Evolutionary conservation across 1,140 invertebrate genomes (phyloP), one percentile per base, ranked within the genome.

Genomic region (Sarcophaga bullata): DNA sequence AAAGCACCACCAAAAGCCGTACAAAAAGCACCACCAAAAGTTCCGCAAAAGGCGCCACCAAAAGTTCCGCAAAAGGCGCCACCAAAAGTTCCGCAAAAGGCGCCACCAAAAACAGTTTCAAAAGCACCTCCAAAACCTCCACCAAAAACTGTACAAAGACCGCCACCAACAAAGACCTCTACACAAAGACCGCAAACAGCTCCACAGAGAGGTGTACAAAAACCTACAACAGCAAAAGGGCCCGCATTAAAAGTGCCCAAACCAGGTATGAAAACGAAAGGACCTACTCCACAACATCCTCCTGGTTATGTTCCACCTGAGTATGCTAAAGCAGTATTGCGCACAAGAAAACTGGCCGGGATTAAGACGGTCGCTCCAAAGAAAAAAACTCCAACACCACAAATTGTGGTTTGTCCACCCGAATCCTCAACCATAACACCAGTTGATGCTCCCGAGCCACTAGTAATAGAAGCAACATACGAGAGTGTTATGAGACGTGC

Each of bases 301-400:
- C 75, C 75, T 8, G 75, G 50, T 78, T 78, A 78, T 50, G 49
- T 78, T 6, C n/a, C 48, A 19, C 13, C 48, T 8, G 75, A 78
- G 19, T 49, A 46, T 11, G 75, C 75, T 50, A 48, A 48, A 10
- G 75, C 75, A 17, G 50, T 78, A 50, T 78, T 78, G 9, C n/a
- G 48, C 11, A 50, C 75, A 4, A n/a, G 75, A 9, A 49, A 78
- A 50, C 9, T 78, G 7, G 75, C 48, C 3, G 75, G 75, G 0
- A 48, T 78, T 17, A 78, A 78, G 13, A 78, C 75, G n/a, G 25
- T 50, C 50, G 19, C 50, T 11, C 48, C 75, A 52, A 78, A 78
- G 50, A 48, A 10, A 6, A 52, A 17, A 25, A 78, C 75, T 6
- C 75, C 75, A 76, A 15, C 73, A 75, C 73, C n/a, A 17, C 6